Conservation (phyloP, 2,888 invertebrate genomes). For the Cremastinae sp. region DNA sequence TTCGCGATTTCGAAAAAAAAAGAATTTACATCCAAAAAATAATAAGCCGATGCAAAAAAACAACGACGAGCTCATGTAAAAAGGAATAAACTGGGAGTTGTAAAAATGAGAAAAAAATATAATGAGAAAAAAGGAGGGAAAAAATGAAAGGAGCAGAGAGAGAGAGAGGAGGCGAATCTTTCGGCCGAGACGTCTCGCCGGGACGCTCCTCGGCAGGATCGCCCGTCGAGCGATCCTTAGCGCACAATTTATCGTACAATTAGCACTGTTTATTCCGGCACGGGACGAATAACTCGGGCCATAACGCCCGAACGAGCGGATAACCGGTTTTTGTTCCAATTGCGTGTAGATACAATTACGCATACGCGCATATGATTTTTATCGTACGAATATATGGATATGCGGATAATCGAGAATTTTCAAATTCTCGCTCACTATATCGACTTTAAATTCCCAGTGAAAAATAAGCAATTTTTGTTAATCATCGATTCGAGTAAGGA, state of each 20-base stretch:
- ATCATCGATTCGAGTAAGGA: too few relatives aligned
- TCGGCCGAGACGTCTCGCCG: slow-evolving; percentile 37
- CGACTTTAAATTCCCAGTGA: too few relatives aligned
- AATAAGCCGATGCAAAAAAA: too few relatives aligned
- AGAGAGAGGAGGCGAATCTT: slow-evolving; percentile 29
- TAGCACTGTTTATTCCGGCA: slow-evolving; percentile 69
- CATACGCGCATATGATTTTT: not conserved
- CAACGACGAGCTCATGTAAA: too few relatives aligned
- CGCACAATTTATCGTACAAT: slow-evolving; percentile 71
- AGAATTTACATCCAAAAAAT: too few relatives aligned
- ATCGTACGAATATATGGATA: not conserved
- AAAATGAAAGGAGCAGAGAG: not conserved
- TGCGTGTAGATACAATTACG: slow-evolving; percentile 20
- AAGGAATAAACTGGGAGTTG: too few relatives aligned
- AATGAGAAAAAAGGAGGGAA: not conserved
- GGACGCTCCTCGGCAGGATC: slow-evolving; percentile 46
- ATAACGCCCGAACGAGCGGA: slow-evolving; percentile 59
- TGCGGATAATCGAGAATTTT: slow-evolving; percentile 7
- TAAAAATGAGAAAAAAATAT: not conserved
- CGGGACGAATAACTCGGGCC: slow-evolving; percentile 66
- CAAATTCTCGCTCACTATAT: not conserved
- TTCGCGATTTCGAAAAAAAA: not conserved
- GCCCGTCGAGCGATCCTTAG: slow-evolving; percentile 60
- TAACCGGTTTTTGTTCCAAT: slow-evolving; percentile 69
- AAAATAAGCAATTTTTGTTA: too few relatives aligned